Percentiles rank a stretch among this genome's conserved stretches.
These are phyloP conservation scores for Trichosurus vulpecula DNA, from an alignment of 2,797 vertebrate species.

Conservation along the genomic window DNA sequence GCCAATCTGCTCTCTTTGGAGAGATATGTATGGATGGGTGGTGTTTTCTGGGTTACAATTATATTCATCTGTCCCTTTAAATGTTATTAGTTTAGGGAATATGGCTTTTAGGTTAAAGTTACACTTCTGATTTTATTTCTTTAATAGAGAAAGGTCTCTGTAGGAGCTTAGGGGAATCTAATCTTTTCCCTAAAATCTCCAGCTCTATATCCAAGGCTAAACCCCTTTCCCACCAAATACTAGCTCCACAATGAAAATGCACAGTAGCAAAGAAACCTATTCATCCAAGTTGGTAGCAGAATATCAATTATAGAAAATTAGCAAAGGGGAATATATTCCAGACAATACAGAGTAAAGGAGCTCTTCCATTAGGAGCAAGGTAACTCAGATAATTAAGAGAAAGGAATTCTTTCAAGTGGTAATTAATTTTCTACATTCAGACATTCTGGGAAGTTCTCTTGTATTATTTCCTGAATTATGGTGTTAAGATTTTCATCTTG, in stretches of 20 bases:
- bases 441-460: no score
- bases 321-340: not conserved
- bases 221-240: not conserved
- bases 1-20: not conserved
- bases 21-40: no score
- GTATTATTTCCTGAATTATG: no score
- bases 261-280: not conserved
- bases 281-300: not conserved
- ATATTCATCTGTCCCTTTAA: not conserved
- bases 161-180: no score
- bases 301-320: not conserved
- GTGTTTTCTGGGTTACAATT: not conserved
- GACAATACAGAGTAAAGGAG: not conserved
- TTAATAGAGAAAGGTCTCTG: not conserved
- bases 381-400: no score
- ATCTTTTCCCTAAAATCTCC: no score
- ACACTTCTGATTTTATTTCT: not conserved
- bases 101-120: not conserved
- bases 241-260: not conserved
- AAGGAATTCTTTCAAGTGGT: no score
- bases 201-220: not conserved
- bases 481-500: no score
- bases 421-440: no score
- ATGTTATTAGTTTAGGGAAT: not conserved
- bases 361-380: no score